Conservation (phyloP, 2,888 invertebrate genomes). For the Portevinia maculata region DNA sequence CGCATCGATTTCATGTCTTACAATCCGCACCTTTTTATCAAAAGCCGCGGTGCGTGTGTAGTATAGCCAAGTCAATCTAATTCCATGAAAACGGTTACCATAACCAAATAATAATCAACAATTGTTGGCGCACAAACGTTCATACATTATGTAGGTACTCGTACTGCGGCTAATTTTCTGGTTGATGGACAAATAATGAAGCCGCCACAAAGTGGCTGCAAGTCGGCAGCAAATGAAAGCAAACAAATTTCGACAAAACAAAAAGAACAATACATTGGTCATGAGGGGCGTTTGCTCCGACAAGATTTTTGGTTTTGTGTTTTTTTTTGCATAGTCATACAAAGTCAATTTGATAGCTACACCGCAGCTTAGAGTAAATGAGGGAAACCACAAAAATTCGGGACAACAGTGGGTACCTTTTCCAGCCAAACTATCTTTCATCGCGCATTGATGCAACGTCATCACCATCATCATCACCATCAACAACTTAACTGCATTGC, state of each 20-base stretch:
- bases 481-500: background rate
- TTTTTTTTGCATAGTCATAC: slow-evolving; percentile 68
- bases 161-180: slow-evolving; percentile 54
- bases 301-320: background rate
- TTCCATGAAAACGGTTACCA: slow-evolving; percentile 58
- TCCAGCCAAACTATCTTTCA: slow-evolving; percentile 60
- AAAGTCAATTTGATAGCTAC: slow-evolving; percentile 57
- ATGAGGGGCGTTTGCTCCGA: slow-evolving; percentile 49
- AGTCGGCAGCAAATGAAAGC: slow-evolving; percentile 70
- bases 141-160: no score
- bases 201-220: slow-evolving; percentile 51
- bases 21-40: slow-evolving; percentile 41
- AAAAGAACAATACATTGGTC: slow-evolving; percentile 41
- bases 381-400: slow-evolving; percentile 57
- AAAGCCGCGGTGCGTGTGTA: slow-evolving; percentile 13
- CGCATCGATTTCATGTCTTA: slow-evolving; percentile 29
- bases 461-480: slow-evolving; percentile 57
- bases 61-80: slow-evolving; percentile 41
- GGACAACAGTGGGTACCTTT: slow-evolving; percentile 43
- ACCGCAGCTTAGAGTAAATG: slow-evolving; percentile 9
- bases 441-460: slow-evolving; percentile 55
- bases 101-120: slow-evolving; percentile 56
- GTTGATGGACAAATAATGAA: slow-evolving; percentile 58
- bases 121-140: slow-evolving; percentile 51
- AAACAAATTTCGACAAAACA: slow-evolving; percentile 62